phyloP scores from a whole-genome alignment of 1,140 invertebrate genomes.

The Drosophila takahashii region DNA sequence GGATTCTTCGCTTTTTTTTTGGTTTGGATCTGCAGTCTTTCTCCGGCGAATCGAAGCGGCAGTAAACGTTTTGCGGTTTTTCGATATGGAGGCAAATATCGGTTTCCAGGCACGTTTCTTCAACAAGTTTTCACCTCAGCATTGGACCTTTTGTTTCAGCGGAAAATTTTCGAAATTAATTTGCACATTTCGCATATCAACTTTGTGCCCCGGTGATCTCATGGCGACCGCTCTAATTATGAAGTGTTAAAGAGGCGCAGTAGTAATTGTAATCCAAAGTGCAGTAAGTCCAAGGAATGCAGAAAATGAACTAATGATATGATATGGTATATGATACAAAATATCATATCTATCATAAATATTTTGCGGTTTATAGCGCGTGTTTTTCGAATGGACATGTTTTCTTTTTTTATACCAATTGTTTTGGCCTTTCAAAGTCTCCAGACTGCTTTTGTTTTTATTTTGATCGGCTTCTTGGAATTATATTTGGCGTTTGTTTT shows the following conservation, averaged over 20 bases:
- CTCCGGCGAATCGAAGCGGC: conserved; percentile 4
- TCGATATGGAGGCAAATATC: conserved; percentile 4
- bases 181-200: conserved; percentile 41
- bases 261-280: conserved; percentile 29
- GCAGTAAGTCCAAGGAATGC: conserved; percentile 12
- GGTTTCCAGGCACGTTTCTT: conserved; percentile 34
- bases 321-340: too few species aligned
- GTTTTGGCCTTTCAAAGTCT: conserved; percentile 30
- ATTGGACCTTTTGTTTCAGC: conserved; percentile 29
- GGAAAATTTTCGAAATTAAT: conserved; percentile 67
- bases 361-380: conserved; percentile 20
- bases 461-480: conserved; percentile 43
- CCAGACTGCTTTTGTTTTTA: conserved; percentile 31
- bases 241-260: conserved; percentile 40
- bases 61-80: conserved; percentile 41
- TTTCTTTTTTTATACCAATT: background rate
- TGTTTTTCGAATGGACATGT: conserved; percentile 10
- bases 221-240: conserved; percentile 44
- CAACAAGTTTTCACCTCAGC: conserved; percentile 40
- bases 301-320: conserved; percentile 1
- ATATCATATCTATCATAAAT: background rate
- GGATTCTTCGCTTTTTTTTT: conserved; percentile 2
- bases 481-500: conserved; percentile 23
- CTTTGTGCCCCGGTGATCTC: conserved; percentile 28
- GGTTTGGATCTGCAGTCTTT: conserved; percentile 6